These are phyloP conservation scores for Drosophila rufa DNA, from an alignment of 1,140 invertebrate genomes.

Conservation along the genomic window DNA sequence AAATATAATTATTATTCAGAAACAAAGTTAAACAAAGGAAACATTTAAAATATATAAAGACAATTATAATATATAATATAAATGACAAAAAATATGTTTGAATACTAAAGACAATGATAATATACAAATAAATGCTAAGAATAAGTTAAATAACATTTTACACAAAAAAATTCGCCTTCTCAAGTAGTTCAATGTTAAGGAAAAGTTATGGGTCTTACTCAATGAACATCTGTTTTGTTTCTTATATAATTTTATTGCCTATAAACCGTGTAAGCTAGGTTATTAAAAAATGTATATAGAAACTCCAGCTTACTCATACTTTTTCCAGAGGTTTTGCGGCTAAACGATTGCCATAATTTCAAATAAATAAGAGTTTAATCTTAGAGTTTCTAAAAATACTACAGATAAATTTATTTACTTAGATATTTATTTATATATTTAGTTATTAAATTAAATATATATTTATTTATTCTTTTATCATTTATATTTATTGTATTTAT, in stretches of 20 bases:
- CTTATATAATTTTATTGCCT: background rate
- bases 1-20: no score
- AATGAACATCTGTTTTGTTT: constrained; percentile 7
- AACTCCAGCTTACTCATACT: background rate
- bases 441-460: no score
- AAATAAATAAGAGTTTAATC: background rate
- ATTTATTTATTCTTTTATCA: no score
- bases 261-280: background rate
- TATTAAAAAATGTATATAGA: background rate
- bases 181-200: background rate
- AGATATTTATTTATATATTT: no score
- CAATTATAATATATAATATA: no score
- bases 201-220: background rate
- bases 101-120: no score
- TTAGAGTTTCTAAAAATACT: background rate
- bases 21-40: no score
- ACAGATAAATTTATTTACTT: no score
- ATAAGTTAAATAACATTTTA: background rate
- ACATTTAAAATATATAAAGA: no score
- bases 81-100: no score
- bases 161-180: fast-evolving
- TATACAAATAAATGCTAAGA: no score
- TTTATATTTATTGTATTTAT: no score
- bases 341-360: background rate
- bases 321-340: background rate